phyloP scores from a whole-genome alignment of 2,888 invertebrate genomes.

The Diplolepis rosae region DNA sequence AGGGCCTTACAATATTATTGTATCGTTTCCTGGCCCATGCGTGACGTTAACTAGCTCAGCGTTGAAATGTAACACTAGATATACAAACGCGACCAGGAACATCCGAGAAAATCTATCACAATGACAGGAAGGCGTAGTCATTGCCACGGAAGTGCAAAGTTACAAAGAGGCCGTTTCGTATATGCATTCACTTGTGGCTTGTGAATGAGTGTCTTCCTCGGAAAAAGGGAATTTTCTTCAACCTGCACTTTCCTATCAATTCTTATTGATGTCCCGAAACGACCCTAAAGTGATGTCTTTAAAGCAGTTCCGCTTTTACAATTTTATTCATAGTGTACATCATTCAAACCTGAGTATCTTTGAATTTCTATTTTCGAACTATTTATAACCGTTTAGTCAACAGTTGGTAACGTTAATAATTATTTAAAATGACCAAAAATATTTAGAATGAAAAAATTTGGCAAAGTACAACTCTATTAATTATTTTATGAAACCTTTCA shows the following conservation, averaged over 20 bases:
- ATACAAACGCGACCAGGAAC: constrained; percentile 30
- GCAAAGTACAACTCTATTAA: no score
- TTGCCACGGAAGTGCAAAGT: constrained; percentile 58
- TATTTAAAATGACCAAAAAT: no score
- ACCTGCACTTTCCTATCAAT: constrained; percentile 11
- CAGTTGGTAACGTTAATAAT: no score
- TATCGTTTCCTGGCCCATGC: constrained; percentile 51
- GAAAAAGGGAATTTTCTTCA: background rate
- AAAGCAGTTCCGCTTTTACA: constrained; percentile 19
- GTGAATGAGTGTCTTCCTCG: background rate
- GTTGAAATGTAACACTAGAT: constrained; percentile 7
- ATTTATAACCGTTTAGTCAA: background rate
- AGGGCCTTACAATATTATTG: constrained; percentile 58
- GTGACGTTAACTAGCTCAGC: constrained; percentile 43
- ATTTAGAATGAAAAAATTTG: no score
- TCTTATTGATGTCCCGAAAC: background rate
- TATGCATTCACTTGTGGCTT: constrained; percentile 22
- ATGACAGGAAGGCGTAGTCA: constrained; percentile 53
- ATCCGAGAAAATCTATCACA: constrained; percentile 59
- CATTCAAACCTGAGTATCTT: background rate
- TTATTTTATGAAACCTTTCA: no score
- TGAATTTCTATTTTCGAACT: background rate
- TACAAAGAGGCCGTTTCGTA: constrained; percentile 47
- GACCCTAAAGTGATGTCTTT: constrained; percentile 7
- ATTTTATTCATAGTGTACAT: background rate